These are phyloP conservation scores for Dicrurus megarhynchus DNA, from an alignment of 2,113 vertebrate genomes.

Conservation along the genomic window DNA sequence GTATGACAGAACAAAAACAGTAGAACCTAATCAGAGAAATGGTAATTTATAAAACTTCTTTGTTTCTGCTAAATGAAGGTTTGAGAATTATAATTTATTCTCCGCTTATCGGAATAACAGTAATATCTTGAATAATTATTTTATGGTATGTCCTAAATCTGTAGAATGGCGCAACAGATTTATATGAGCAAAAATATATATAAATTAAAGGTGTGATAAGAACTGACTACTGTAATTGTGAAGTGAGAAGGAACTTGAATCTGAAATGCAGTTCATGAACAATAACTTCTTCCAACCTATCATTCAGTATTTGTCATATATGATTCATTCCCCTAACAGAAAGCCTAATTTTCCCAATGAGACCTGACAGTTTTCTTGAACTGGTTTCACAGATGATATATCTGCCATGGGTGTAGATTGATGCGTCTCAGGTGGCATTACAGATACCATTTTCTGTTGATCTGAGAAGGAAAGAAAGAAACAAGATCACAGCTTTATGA, in stretches of 20 bases:
- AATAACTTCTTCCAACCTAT: background rate
- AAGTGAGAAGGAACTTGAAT: background rate
- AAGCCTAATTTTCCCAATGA: conserved; percentile 33
- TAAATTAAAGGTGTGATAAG: background rate
- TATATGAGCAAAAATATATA: background rate
- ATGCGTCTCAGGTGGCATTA: background rate
- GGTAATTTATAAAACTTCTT: background rate
- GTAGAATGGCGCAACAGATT: background rate
- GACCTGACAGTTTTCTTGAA: conserved; percentile 31
- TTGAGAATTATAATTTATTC: background rate
- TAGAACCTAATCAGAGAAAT: background rate
- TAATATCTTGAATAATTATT: background rate
- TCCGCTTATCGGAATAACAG: background rate
- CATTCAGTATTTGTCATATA: conserved; percentile 27
- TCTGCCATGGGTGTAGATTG: background rate
- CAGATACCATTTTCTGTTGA: background rate
- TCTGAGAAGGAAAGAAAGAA: background rate
- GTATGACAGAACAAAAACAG: background rate
- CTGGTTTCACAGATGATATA: conserved; percentile 12
- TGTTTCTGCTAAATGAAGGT: background rate
- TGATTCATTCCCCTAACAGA: conserved; percentile 30
- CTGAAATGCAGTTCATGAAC: background rate
- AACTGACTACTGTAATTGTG: background rate
- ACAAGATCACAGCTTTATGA: background rate
- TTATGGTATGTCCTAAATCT: background rate